Base-by-base conservation (phyloP, 2,113 vertebrate genomes). In the Henicopernis longicauda region DNA sequence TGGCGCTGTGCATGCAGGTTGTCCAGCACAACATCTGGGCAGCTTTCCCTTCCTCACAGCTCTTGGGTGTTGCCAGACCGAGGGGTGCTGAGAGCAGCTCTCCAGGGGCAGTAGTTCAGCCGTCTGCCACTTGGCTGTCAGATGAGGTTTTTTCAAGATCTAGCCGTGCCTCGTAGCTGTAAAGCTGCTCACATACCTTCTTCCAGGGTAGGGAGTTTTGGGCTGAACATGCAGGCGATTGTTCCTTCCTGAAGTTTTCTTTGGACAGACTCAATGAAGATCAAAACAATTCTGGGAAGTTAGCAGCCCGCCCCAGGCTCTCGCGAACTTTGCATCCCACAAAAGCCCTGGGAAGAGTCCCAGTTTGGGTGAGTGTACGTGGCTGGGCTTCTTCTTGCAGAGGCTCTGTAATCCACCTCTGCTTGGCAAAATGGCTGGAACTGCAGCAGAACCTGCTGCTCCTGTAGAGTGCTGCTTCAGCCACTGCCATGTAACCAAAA, bases 121-220 rank as follows among this genome's bases (percentile, higher is more conserved):
- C 21, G 4, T 38, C 26, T 62, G 31, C 50, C 1, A 0, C 16
- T 42, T 38, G 2, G 0, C 19, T 55, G 23, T 58, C 40, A 31
- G 32, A 13, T 14, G 17, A 70, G 27, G 14, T 27, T 57, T 22
- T 69, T 88, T 52, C 47, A 38, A 6, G 14, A 16, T 18, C 3
- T 34, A 6, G 11, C 49, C 50, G 32, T 19, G 5, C 63, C 17
- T 52, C 55, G 10, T 9, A 47, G 22, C n/a, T 29, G 11, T 32
- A 70, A 71, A 52, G 45, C 57, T 71, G 10, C 29, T 70, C 7
- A 2, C 16, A 3, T 63, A 22, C 44, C 22, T 38, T 21, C 52
- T 81, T 62, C 22, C 22, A 40, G 57, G 45, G 8, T 20, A 17
- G 15, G 34, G 61, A 44, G 13, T 22, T 96, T 50, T 58, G 61